Evolutionary conservation across 1,140 invertebrate species (phyloP), one percentile per base, ranked within the genome.

Genomic region (Achroia grisella): DNA sequence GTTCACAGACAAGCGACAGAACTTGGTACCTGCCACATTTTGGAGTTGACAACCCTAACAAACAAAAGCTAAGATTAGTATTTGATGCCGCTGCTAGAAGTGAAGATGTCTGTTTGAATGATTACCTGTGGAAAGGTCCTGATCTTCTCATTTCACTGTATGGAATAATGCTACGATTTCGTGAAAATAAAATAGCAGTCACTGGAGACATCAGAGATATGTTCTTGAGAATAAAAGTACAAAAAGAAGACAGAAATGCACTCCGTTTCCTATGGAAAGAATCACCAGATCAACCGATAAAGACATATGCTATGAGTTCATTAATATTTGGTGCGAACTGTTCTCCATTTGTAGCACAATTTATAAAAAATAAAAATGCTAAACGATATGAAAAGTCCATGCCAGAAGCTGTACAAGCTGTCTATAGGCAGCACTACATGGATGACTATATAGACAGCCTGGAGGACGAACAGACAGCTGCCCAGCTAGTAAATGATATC

Each of bases 321-420:
- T 10, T 54, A n/a, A 59, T 53, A 11, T 59, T 59, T 30, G 56
- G 56, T 10, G 50, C 56, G 0, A 47, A 47, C 8, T 50, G 47
- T 14, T 45, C 51, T 4, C 56, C 56, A 0, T 59, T 52, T 36
- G 29, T 55, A 5, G 52, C 52, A 10, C 48, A 55, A 14, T 51
- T 48, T 15, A 46, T 59, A 11, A 55, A 47, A 34, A 52, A 52
- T 23, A 50, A 52, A 45, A 60, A 60, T 10, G 48, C 52, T 6
- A 4, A 39, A 10, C 10, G 4, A n/a, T 32, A 5, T n/a, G 4
- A 32, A 10, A n/a, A 32, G 2, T 9, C 3, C 4, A 5, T 32
- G 4, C 31, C 41, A 9, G 41, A 10, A 0, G 41, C 41, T 10
- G 41, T 15, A 3, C 13, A 33, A 0, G 27, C 39, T 1, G 14